These are phyloP conservation scores for Philypnodon macrostomus DNA, from an alignment of 2,797 vertebrate species.

Conservation along the genomic window DNA sequence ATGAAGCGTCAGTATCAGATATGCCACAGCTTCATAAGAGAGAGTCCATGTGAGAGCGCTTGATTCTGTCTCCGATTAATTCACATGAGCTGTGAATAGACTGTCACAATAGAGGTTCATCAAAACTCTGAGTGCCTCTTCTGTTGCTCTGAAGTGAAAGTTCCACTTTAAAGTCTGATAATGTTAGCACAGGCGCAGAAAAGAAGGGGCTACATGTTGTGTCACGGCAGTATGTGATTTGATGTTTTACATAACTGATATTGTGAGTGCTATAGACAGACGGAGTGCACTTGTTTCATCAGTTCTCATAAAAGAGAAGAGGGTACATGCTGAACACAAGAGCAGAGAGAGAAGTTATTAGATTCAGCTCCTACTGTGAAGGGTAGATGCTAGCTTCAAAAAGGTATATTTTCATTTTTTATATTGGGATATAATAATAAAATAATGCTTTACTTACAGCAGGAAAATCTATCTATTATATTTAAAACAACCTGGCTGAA, in stretches of 20 bases:
- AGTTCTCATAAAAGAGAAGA: background rate
- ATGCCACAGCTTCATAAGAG: background rate
- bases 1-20: background rate
- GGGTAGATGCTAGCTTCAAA: too few species aligned
- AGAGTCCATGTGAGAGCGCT: background rate
- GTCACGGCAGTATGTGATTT: constrained; percentile 5
- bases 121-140: constrained; percentile 1
- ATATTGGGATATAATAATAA: too few species aligned
- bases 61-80: background rate
- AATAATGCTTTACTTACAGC: too few species aligned
- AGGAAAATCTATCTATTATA: too few species aligned
- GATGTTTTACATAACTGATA: constrained; percentile 5
- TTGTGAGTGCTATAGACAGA: constrained; percentile 2
- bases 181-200: constrained; percentile 10
- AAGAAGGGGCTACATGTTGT: constrained; percentile 11
- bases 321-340: background rate
- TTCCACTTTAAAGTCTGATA: constrained; percentile 1
- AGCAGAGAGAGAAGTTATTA: background rate
- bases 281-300: background rate
- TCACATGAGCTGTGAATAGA: constrained; percentile 14
- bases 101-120: constrained; percentile 19
- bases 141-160: constrained; percentile 8
- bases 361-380: background rate
- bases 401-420: too few species aligned
- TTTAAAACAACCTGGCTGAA: too few species aligned